Evolutionary conservation across 2,113 vertebrate species (phyloP), one percentile per base, ranked within the genome.

Genomic region (Lates calcarifer): DNA sequence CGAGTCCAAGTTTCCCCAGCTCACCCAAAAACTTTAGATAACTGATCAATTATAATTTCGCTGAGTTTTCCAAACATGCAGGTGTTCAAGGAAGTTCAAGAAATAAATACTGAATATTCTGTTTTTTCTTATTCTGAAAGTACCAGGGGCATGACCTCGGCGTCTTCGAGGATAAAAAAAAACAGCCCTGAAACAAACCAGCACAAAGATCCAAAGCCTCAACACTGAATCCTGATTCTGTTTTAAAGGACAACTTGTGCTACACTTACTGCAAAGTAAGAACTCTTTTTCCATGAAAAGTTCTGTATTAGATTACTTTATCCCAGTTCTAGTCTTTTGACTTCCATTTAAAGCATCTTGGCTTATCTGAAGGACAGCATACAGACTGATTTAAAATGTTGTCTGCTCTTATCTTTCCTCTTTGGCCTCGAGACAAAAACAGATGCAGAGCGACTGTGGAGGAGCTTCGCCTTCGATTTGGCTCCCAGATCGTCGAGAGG

Each of bases 271-370:
- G 14, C 24, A 17, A 5, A 43, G 43, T 26, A 37, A n/a, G 29
- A 31, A 51, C 13, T 29, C 45, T 12, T 24, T 18, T 5, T 26
- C 18, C 17, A 2, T 51, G 55, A 28, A 31, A 69, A 39, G 18
- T 15, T 18, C 17, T 6, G 17, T 6, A 47, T 49, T 70, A 51
- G 22, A 45, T 41, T 4, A 18, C 17, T 58, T 74, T 0, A 60
- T 35, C 65, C 67, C 49, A 14, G 43, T 45, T 76, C 43, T 53
- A 45, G 63, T 69, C 64, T 56, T 74, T 64, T 58, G 76, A 71
- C 71, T 70, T 24, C 11, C n/a, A 51, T 20, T 53, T 55, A 60
- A 65, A 76, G 77, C 66, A 51, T 3, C 66, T 66, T 56, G 76
- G 66, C 66, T 72, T 62, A 63, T 77, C 67, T 61, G 55, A 13